Evolutionary conservation across 2,797 vertebrate genomes (phyloP).

Genomic region (Enteromius paludinosus): DNA sequence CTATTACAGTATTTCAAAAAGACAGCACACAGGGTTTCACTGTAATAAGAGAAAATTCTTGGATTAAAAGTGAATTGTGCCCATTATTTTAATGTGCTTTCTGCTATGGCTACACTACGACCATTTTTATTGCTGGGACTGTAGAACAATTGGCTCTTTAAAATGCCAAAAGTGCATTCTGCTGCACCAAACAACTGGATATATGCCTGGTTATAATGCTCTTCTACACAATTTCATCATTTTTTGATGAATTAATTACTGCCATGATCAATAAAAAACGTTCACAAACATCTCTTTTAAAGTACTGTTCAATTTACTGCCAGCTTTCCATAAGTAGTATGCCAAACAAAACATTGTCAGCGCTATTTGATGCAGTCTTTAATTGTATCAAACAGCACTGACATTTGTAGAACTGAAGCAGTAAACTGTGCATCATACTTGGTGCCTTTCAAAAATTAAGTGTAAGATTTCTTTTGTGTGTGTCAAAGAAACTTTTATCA

Average conservation of each 20-base stretch:
- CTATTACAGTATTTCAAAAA: background rate
- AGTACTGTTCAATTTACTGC: background rate
- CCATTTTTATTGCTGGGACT: background rate
- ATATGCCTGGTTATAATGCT: background rate
- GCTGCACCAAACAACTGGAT: conserved; percentile 25
- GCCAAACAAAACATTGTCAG: background rate
- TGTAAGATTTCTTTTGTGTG: background rate
- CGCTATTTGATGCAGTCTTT: background rate
- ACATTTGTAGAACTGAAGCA: background rate
- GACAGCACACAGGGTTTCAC: conserved; percentile 3
- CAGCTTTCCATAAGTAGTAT: background rate
- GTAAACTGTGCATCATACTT: background rate
- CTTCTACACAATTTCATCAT: background rate
- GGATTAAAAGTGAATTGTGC: background rate
- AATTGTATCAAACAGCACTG: background rate
- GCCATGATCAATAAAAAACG: conserved; percentile 12
- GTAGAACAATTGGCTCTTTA: background rate
- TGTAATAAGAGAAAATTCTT: conserved; percentile 5
- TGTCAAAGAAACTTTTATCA: background rate
- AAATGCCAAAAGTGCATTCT: conserved; percentile 15
- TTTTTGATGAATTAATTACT: conserved; percentile 26
- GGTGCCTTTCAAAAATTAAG: background rate
- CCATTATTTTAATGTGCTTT: background rate
- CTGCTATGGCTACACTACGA: background rate
- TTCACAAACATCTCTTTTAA: background rate